Evolutionary conservation across 2,797 vertebrate species (phyloP).

Genomic region (Brachyrhaphis roseni): DNA sequence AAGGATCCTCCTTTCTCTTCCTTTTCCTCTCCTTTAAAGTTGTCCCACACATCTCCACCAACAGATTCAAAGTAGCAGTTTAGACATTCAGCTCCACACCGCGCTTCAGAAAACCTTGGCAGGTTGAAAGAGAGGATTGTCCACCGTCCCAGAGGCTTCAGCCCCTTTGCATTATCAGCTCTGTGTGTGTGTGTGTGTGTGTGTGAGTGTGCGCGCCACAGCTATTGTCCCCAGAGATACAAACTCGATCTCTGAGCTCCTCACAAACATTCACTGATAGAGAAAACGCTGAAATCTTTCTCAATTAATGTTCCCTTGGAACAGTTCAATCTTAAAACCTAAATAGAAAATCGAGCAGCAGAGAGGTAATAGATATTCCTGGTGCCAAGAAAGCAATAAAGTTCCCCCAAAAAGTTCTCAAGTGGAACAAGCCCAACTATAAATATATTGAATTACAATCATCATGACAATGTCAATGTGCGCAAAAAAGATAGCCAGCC

Average conservation of each 20-base stretch:
- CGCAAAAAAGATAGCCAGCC: background rate
- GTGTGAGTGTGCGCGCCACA: slow-evolving; percentile 22
- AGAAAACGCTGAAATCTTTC: slow-evolving; percentile 2
- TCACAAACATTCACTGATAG: slow-evolving; percentile 20
- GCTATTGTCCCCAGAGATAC: slow-evolving; percentile 32
- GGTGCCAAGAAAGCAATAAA: background rate
- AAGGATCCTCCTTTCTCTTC: slow-evolving; percentile 19
- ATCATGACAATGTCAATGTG: background rate
- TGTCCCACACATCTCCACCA: slow-evolving; percentile 26
- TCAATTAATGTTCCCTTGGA: slow-evolving; percentile 7
- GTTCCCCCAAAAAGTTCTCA: background rate
- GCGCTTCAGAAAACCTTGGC: slow-evolving; percentile 21
- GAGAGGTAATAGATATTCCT: background rate
- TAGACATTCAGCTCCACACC: slow-evolving; percentile 31
- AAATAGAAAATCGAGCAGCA: slow-evolving; percentile 2
- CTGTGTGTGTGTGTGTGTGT: slow-evolving; percentile 5
- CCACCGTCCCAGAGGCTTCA: slow-evolving; percentile 30
- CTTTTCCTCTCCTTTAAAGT: slow-evolving; percentile 15
- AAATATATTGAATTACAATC: background rate
- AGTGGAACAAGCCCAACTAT: background rate
- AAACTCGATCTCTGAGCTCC: slow-evolving; percentile 25
- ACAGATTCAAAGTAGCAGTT: slow-evolving; percentile 40
- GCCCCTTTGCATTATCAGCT: slow-evolving; percentile 18
- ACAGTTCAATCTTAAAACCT: slow-evolving; percentile 7
- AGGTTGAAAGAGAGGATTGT: slow-evolving; percentile 15